These are phyloP conservation scores for Setophaga petechia DNA, from an alignment of 2,113 vertebrate species.

Conservation along the genomic window DNA sequence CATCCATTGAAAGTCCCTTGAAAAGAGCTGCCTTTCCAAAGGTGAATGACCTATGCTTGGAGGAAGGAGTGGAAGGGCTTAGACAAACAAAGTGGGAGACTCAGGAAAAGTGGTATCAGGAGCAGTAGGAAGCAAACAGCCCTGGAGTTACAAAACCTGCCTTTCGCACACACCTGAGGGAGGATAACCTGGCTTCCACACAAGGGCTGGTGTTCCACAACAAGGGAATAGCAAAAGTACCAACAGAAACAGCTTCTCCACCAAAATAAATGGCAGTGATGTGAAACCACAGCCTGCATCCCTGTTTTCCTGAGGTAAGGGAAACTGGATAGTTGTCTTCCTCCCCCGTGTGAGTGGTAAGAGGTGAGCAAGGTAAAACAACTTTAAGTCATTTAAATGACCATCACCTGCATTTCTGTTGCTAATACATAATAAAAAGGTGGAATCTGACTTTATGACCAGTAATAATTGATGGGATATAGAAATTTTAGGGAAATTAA, in stretches of 20 bases:
- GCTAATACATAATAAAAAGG: neutral
- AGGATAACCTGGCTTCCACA: neutral
- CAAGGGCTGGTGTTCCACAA: fast-evolving
- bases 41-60: neutral
- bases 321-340: neutral
- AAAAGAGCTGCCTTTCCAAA: neutral
- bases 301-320: neutral
- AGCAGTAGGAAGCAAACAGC: neutral
- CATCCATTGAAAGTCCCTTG: neutral
- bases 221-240: neutral
- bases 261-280: neutral
- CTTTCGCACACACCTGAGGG: neutral
- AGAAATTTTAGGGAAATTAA: neutral
- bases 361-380: neutral
- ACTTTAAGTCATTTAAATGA: neutral
- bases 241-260: neutral
- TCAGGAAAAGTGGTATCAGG: neutral
- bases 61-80: constrained; percentile 1
- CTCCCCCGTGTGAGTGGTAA: neutral
- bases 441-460: neutral
- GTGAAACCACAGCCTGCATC: neutral
- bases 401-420: neutral
- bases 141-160: neutral
- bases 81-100: neutral
- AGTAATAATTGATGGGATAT: neutral